Conservation (phyloP, 2,888 invertebrate genomes). For the Seladonia tumulorum region DNA sequence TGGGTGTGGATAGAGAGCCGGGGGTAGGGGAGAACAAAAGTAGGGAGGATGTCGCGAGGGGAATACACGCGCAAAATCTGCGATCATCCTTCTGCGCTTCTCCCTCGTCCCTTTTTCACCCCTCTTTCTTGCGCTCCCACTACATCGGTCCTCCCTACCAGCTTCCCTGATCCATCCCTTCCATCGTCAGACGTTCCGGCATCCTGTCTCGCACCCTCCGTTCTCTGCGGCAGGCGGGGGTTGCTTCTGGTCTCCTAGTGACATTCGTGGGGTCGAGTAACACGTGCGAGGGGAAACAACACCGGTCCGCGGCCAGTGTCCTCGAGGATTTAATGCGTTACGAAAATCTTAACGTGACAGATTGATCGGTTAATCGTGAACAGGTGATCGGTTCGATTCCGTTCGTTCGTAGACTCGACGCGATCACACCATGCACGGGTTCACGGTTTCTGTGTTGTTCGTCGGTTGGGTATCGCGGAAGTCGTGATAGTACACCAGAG, state of each 20-base stretch:
- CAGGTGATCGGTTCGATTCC: not conserved
- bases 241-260: conserved; percentile 74
- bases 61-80: conserved; percentile 47
- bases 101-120: conserved; percentile 31
- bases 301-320: conserved; percentile 53
- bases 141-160: conserved; percentile 31
- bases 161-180: conserved; percentile 13
- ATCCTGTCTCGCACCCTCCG: conserved; percentile 60
- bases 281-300: conserved; percentile 76
- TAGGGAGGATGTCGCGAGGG: conserved; percentile 59
- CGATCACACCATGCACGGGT: not conserved
- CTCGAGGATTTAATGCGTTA: not conserved
- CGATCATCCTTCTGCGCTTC: conserved; percentile 34
- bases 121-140: conserved; percentile 49
- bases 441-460: not conserved
- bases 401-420: not conserved
- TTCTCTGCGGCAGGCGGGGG: conserved; percentile 65
- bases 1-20: conserved; percentile 78
- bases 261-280: conserved; percentile 77
- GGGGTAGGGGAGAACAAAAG: conserved; percentile 44
- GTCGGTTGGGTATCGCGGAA: not conserved
- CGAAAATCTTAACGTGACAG: not conserved
- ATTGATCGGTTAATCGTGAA: not conserved
- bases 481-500: not conserved
- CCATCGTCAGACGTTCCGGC: conserved; percentile 45